Conservation (phyloP, 1,140 invertebrate species). For the Pseudomyrmex cubaensis region DNA sequence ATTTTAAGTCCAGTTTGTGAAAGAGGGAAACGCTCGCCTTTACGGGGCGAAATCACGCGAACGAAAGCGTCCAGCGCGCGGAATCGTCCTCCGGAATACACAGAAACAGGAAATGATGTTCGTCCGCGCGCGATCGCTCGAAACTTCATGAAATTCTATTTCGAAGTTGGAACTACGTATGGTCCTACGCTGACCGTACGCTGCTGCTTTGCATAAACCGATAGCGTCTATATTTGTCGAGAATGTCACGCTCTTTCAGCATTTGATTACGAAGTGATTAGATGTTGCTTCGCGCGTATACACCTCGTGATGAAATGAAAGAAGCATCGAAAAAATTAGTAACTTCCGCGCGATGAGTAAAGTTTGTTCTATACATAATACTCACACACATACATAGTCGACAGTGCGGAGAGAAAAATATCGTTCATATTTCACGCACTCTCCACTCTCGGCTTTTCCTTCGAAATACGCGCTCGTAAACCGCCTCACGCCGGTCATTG, state of each 20-base stretch:
- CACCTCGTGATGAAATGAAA: too few relatives aligned
- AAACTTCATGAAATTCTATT: conserved; percentile 62
- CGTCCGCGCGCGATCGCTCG: conserved; percentile 32
- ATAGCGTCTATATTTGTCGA: conserved; percentile 44
- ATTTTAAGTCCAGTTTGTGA: conserved; percentile 45
- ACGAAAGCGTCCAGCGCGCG: conserved; percentile 16
- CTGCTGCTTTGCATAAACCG: conserved; percentile 49
- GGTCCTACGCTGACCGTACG: neutral
- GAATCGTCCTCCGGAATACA: conserved; percentile 35
- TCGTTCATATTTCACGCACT: conserved; percentile 11
- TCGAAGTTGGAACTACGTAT: conserved; percentile 47
- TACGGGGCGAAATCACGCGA: conserved; percentile 59
- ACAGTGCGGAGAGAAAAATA: neutral
- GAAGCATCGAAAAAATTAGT: neutral
- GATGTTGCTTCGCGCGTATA: conserved; percentile 5
- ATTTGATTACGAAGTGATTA: conserved; percentile 40
- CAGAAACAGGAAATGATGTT: conserved; percentile 53
- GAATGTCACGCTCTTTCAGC: conserved; percentile 12
- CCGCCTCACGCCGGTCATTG: neutral
- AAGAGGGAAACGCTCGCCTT: conserved; percentile 41
- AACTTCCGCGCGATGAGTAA: neutral
- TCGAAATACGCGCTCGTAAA: neutral
- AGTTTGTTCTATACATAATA: neutral
- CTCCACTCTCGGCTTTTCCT: neutral
- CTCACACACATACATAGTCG: too few relatives aligned